phyloP scores from a whole-genome alignment of 2,113 vertebrate genomes.

The Machaerirhynchus nigripectus region DNA sequence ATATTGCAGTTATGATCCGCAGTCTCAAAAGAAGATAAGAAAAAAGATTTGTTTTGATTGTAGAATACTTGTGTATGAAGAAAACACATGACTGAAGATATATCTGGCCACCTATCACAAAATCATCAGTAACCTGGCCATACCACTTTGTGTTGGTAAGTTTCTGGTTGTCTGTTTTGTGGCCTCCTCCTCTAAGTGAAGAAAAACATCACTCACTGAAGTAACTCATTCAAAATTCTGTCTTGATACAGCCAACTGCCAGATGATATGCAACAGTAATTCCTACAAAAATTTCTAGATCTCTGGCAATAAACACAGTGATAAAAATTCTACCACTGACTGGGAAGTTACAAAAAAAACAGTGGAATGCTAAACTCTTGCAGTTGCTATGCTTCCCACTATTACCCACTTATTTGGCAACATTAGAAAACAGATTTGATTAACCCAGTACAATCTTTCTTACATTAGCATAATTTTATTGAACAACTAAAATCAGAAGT shows the following conservation, averaged over 20 bases:
- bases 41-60: background rate
- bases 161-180: background rate
- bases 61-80: background rate
- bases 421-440: background rate
- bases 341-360: background rate
- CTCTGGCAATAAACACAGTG: background rate
- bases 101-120: background rate
- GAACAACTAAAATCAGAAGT: background rate
- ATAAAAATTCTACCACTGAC: background rate
- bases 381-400: background rate
- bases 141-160: rapidly evolving
- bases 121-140: background rate
- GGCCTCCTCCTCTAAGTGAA: background rate
- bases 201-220: background rate
- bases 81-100: background rate
- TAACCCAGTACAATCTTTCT: background rate
- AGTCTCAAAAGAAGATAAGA: background rate
- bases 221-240: background rate
- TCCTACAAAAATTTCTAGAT: background rate
- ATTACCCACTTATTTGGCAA: background rate
- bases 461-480: background rate
- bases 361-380: background rate
- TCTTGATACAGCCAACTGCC: background rate
- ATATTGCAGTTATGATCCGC: background rate
- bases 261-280: background rate